Conservation (phyloP, 2,113 vertebrate genomes). For the Oenanthe melanoleuca region DNA sequence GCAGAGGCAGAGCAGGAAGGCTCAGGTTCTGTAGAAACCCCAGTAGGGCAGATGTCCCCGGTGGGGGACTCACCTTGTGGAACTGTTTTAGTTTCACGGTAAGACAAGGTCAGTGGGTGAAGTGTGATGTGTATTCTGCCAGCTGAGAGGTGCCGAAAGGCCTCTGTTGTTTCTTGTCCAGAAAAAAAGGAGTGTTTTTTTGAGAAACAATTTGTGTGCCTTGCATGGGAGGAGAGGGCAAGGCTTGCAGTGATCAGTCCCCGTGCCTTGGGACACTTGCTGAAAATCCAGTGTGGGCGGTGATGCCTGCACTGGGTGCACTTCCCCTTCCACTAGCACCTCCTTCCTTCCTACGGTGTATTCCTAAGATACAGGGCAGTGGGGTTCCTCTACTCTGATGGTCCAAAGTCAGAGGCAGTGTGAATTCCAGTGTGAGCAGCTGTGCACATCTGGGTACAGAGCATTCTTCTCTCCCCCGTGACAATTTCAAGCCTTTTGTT, state of each 20-base stretch:
- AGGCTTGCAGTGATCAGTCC: background rate
- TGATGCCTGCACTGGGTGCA: rapidly evolving
- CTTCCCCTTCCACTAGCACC: background rate
- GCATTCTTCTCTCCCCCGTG: rapidly evolving
- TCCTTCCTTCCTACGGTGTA: background rate
- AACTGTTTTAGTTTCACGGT: background rate
- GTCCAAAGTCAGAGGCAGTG: background rate
- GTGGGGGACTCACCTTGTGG: background rate
- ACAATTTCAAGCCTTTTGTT: background rate
- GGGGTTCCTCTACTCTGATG: background rate
- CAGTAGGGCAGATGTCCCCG: background rate
- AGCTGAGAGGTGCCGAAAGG: background rate
- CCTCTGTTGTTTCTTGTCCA: background rate
- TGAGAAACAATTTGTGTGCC: background rate
- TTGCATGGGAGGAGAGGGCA: background rate
- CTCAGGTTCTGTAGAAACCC: background rate
- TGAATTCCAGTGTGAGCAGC: background rate
- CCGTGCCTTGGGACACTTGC: background rate
- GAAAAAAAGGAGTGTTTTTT: background rate
- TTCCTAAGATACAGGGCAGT: background rate
- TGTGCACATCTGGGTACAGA: background rate
- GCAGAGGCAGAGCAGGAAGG: background rate
- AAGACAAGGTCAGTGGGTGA: background rate
- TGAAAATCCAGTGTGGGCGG: background rate
- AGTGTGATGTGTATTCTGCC: background rate